Percentiles rank a stretch among this genome's conserved stretches.
Conservation (phyloP, 2,797 vertebrate genomes). For the Tadarida brasiliensis region DNA sequence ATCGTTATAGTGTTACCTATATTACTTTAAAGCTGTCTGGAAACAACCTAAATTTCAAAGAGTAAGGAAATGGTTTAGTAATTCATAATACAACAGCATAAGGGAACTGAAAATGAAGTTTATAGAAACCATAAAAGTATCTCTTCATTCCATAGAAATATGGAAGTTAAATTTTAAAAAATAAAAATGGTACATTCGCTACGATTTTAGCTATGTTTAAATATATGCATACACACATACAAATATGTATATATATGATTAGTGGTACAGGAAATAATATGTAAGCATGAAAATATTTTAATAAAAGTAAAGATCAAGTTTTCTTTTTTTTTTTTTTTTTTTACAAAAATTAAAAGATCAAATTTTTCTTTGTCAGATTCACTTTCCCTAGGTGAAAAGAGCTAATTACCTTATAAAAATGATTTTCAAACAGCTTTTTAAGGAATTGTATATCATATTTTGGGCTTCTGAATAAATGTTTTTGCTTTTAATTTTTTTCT, state of each 20-base stretch:
- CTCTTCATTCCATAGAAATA: conserved; percentile 15
- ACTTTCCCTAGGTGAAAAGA: neutral
- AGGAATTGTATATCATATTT: conserved; percentile 29
- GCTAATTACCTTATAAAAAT: conserved; percentile 21
- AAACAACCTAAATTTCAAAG: conserved; percentile 68
- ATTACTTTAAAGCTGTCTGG: conserved; percentile 53
- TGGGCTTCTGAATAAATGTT: neutral
- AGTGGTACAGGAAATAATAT: neutral
- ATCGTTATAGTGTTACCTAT: neutral
- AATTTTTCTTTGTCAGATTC: conserved; percentile 32
- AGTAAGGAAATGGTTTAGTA: conserved; percentile 33
- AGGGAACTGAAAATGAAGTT: conserved; percentile 45
- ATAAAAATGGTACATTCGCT: neutral
- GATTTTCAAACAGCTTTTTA: conserved; percentile 42
- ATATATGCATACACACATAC: neutral
- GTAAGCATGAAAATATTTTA: conserved; percentile 38
- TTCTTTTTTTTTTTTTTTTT: neutral
- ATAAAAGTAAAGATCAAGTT: conserved; percentile 1
- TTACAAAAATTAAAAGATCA: neutral
- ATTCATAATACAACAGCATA: neutral
- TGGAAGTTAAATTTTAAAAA: conserved; percentile 6
- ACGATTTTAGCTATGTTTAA: conserved; percentile 1
- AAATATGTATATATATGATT: neutral
- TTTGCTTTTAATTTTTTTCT: neutral
- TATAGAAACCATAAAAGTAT: conserved; percentile 25